A percentile compares a stretch with the other conserved stretches of the same genome.
phyloP scores from a whole-genome alignment of 2,797 vertebrate genomes.

The Stomatorhinus walkeri region DNA sequence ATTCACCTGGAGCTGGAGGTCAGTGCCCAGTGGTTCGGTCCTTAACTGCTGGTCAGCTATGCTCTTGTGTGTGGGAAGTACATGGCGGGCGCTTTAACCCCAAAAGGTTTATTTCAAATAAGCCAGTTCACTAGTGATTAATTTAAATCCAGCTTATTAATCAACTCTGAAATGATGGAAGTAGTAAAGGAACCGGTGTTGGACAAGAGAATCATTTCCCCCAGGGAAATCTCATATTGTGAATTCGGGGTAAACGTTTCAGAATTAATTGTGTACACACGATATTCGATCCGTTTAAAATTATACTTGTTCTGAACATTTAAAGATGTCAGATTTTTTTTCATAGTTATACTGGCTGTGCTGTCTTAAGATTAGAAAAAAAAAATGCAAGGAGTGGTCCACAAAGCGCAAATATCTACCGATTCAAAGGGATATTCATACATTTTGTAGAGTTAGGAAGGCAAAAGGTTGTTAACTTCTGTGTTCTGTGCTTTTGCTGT shows the following conservation, averaged over 20 bases:
- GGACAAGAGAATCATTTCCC: not conserved
- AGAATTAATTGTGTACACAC: not conserved
- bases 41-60: not conserved
- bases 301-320: not conserved
- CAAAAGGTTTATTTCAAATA: not conserved
- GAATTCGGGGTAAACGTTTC: not conserved
- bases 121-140: not conserved
- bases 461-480: slow-evolving; percentile 42
- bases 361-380: not conserved
- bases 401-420: not conserved
- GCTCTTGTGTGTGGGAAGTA: not conserved
- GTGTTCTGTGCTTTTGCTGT: slow-evolving; percentile 53
- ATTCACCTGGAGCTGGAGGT: not conserved
- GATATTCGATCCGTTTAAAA: not conserved
- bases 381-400: not conserved
- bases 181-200: not conserved
- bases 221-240: not conserved
- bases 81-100: not conserved
- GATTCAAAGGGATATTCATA: slow-evolving; percentile 12
- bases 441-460: slow-evolving; percentile 18
- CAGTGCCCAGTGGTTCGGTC: not conserved
- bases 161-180: not conserved
- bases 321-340: not conserved
- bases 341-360: not conserved
- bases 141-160: not conserved